Conservation (phyloP, 2,797 vertebrate species). For the Cephalopachus bancanus region DNA sequence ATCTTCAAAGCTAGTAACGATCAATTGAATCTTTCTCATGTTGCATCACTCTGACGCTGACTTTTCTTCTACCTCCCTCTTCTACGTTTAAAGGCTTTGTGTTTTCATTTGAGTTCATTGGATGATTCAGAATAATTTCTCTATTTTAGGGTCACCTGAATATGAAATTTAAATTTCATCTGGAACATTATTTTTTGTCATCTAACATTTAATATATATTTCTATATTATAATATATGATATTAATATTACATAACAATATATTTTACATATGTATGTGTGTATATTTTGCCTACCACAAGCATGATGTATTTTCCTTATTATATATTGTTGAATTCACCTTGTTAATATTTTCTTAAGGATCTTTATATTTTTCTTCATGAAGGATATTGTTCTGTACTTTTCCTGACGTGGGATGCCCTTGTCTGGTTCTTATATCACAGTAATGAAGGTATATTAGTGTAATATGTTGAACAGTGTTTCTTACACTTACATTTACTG, state of each 20-base stretch:
- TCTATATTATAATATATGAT: not conserved
- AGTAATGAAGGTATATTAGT: not conserved
- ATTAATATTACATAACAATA: too few species aligned
- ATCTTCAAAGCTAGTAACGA: not conserved
- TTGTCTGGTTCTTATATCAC: constrained; percentile 25
- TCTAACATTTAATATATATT: not conserved
- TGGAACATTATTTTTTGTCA: not conserved
- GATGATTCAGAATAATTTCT: not conserved
- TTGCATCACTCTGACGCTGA: not conserved
- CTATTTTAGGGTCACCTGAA: not conserved
- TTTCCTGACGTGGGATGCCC: constrained; percentile 1
- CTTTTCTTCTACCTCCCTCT: not conserved
- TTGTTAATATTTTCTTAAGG: constrained; percentile 45
- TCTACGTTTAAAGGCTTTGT: not conserved
- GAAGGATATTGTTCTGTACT: not conserved
- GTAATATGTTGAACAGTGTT: not conserved
- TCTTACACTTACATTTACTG: constrained; percentile 19
- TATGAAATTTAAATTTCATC: constrained; percentile 1
- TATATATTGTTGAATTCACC: not conserved
- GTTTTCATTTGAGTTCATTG: not conserved
- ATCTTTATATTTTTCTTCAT: not conserved
- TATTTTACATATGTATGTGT: too few species aligned
- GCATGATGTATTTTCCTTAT: constrained; percentile 10
- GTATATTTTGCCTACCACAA: not conserved
- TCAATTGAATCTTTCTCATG: not conserved